A percentile compares a stretch with the other conserved stretches of the same genome.
These are phyloP conservation scores for Gambusia holbrooki DNA, from an alignment of 2,113 vertebrate genomes.

Conservation along the genomic window DNA sequence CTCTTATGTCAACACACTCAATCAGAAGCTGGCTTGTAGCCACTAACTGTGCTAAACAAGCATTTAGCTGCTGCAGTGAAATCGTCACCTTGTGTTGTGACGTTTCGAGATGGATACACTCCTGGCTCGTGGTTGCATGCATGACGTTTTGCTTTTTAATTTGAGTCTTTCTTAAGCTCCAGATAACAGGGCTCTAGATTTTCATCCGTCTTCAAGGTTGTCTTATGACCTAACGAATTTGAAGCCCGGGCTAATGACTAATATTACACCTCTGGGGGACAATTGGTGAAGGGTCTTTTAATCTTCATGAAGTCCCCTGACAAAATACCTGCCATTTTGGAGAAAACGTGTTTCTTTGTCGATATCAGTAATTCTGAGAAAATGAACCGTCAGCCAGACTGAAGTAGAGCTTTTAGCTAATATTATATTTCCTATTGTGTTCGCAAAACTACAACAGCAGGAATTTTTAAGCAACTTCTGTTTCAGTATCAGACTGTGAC, in stretches of 20 bases:
- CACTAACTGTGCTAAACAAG: conserved; percentile 49
- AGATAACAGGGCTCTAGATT: conserved; percentile 19
- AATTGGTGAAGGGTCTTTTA: conserved; percentile 35
- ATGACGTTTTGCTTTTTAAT: conserved; percentile 19
- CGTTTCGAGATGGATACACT: conserved; percentile 16
- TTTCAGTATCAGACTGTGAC: background rate
- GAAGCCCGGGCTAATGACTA: conserved; percentile 21
- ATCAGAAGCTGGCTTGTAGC: conserved; percentile 45
- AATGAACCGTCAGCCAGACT: conserved; percentile 10
- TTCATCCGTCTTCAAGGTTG: conserved; percentile 1
- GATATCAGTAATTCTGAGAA: conserved; percentile 37
- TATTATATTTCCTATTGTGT: background rate
- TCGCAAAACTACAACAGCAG: background rate
- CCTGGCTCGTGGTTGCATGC: background rate
- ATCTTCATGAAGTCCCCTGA: conserved; percentile 26
- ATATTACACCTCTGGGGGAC: conserved; percentile 34
- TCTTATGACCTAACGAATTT: conserved; percentile 32
- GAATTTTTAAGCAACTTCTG: background rate
- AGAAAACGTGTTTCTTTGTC: background rate
- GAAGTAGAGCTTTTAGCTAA: background rate
- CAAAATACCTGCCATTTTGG: conserved; percentile 18
- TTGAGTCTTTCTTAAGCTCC: conserved; percentile 10
- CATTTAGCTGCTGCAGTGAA: conserved; percentile 30
- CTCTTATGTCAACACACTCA: conserved; percentile 60
- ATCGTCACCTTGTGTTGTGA: conserved; percentile 35